These are phyloP conservation scores for Philonicus albiceps DNA, from an alignment of 2,888 invertebrate species.

Conservation along the genomic window DNA sequence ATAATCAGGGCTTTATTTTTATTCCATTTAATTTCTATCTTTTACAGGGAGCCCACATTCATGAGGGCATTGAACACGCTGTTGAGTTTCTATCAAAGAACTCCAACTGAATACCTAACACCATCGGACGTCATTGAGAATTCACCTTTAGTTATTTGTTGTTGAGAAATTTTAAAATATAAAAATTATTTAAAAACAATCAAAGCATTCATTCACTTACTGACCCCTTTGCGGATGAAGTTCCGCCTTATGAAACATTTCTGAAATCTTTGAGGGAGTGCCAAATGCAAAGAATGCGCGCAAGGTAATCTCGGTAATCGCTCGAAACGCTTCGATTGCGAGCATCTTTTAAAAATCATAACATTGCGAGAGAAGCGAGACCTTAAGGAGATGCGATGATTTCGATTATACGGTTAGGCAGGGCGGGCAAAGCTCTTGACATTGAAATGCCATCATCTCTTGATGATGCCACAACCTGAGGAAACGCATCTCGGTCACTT, in stretches of 20 bases:
- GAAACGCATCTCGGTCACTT: conserved; percentile 9
- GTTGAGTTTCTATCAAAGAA: conserved; percentile 67
- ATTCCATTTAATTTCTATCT: background rate
- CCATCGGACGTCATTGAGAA: background rate
- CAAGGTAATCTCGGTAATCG: background rate
- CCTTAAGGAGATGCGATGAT: conserved; percentile 1
- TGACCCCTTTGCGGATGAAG: background rate
- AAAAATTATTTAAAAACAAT: background rate
- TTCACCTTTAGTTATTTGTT: background rate
- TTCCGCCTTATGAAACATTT: conserved; percentile 1
- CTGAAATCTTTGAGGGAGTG: background rate
- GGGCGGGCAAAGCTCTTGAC: background rate
- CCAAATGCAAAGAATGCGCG: conserved; percentile 18
- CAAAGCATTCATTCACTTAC: background rate
- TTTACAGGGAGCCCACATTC: conserved; percentile 51
- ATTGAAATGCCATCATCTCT: conserved; percentile 25
- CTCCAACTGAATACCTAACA: background rate
- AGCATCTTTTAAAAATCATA: background rate
- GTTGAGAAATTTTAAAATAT: background rate
- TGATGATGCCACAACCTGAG: background rate
- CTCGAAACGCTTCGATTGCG: background rate
- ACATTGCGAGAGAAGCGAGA: background rate
- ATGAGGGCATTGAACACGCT: conserved; percentile 72
- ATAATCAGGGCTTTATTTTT: background rate
- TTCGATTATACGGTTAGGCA: background rate